Percentiles rank a stretch among this genome's conserved stretches.
These are phyloP conservation scores for Epinephelus malabaricus DNA, from an alignment of 2,797 vertebrate genomes.

Conservation along the genomic window DNA sequence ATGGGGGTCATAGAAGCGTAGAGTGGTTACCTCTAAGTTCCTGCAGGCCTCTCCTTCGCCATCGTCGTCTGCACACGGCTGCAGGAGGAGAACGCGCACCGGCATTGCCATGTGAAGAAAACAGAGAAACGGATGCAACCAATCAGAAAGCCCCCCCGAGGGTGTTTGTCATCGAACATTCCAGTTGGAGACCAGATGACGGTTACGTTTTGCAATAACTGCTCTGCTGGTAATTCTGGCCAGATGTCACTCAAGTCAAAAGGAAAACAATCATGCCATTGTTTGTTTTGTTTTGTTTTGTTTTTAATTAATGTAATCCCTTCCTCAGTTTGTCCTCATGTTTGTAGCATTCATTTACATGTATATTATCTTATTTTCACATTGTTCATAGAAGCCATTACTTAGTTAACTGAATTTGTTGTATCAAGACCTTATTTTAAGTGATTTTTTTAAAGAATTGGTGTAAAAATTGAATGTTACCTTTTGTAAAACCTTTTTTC, in stretches of 20 bases:
- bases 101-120: constrained; percentile 48
- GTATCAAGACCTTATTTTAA: constrained; percentile 98
- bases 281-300: constrained; percentile 90
- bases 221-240: constrained; percentile 82
- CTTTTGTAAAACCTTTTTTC: constrained; percentile 99
- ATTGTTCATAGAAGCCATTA: constrained; percentile 98
- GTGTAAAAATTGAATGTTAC: constrained; percentile 98
- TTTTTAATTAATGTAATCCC: constrained; percentile 95
- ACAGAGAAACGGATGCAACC: constrained; percentile 54
- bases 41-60: constrained; percentile 22
- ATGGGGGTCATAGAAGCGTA: constrained; percentile 1
- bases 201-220: constrained; percentile 87
- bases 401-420: constrained; percentile 95
- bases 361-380: constrained; percentile 93
- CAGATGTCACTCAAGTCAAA: constrained; percentile 63
- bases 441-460: constrained; percentile 92
- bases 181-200: constrained; percentile 66
- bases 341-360: constrained; percentile 87
- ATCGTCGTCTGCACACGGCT: not conserved
- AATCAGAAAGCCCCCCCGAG: constrained; percentile 11
- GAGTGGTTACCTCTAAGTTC: constrained; percentile 31
- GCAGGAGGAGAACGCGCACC: constrained; percentile 8
- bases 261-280: constrained; percentile 95
- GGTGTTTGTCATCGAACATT: constrained; percentile 70
- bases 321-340: constrained; percentile 84